Conservation (phyloP, 1,140 invertebrate species). For the Drosophila orena region DNA sequence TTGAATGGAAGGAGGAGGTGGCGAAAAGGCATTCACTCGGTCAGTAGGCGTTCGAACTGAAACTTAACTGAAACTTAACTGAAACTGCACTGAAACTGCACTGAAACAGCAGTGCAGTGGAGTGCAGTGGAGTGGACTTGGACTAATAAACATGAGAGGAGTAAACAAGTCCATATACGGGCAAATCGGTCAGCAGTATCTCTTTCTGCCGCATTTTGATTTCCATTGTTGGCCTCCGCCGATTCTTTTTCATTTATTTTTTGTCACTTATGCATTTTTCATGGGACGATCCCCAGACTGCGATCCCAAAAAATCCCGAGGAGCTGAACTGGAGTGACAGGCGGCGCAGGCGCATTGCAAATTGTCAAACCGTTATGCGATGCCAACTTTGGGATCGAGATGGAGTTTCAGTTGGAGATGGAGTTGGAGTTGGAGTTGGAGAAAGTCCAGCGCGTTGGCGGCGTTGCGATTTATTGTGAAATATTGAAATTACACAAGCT, state of each 20-base stretch:
- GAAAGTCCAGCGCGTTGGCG: constrained; percentile 70
- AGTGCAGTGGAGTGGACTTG: constrained; percentile 19
- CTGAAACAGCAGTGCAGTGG: background rate
- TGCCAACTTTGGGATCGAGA: constrained; percentile 43
- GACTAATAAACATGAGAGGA: constrained; percentile 79
- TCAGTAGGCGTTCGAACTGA: constrained; percentile 51
- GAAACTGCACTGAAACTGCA: no score
- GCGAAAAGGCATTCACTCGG: constrained; percentile 31
- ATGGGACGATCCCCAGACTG: constrained; percentile 36
- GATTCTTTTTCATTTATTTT: constrained; percentile 8
- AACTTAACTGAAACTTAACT: constrained; percentile 12
- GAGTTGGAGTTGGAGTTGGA: constrained; percentile 19
- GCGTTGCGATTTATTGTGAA: constrained; percentile 77
- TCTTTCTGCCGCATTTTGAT: constrained; percentile 50
- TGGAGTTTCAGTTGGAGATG: no score
- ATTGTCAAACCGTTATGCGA: constrained; percentile 75
- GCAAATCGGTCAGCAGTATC: constrained; percentile 73
- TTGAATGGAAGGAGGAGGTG: constrained; percentile 1
- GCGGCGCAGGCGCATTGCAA: constrained; percentile 58
- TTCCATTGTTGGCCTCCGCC: constrained; percentile 53
- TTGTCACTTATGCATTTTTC: constrained; percentile 77
- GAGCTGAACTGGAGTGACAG: constrained; percentile 41
- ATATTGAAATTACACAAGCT: constrained; percentile 78
- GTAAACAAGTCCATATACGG: constrained; percentile 78
- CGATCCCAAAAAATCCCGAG: constrained; percentile 20